phyloP scores from a whole-genome alignment of 2,113 vertebrate genomes.

The Hippotragus niger region DNA sequence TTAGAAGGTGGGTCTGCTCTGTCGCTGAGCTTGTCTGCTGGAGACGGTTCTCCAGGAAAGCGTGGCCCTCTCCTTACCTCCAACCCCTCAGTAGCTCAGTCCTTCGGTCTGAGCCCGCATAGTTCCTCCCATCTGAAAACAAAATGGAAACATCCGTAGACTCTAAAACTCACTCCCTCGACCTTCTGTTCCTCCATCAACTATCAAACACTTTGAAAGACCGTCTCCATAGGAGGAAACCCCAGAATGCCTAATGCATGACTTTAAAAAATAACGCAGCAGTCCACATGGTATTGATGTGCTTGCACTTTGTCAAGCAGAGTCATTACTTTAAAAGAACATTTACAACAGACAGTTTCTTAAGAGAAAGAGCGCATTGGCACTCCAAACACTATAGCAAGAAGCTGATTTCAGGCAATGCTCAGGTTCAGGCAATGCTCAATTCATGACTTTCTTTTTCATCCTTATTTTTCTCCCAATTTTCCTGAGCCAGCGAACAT shows the following conservation, averaged over 20 bases:
- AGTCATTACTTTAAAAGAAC: background rate
- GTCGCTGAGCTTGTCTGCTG: background rate
- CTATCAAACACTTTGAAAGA: background rate
- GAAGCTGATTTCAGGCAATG: accelerated
- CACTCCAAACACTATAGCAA: background rate
- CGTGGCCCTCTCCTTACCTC: too few relatives aligned
- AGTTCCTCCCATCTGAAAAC: accelerated
- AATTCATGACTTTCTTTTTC: background rate
- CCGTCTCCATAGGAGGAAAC: accelerated
- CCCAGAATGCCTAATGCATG: too few relatives aligned
- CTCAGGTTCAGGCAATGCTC: accelerated
- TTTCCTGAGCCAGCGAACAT: background rate
- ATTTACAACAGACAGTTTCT: background rate
- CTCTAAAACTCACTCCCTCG: background rate
- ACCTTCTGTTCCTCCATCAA: background rate
- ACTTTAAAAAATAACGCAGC: accelerated
- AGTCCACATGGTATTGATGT: accelerated
- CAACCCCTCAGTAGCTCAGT: accelerated
- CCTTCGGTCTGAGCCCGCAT: accelerated
- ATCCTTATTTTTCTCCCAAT: accelerated
- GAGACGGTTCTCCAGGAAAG: background rate
- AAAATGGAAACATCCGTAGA: accelerated
- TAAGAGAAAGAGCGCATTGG: background rate
- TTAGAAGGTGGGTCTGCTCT: background rate
- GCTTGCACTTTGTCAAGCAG: background rate